These are phyloP conservation scores for Arion vulgaris DNA, from an alignment of 1,140 invertebrate species.

Conservation along the genomic window DNA sequence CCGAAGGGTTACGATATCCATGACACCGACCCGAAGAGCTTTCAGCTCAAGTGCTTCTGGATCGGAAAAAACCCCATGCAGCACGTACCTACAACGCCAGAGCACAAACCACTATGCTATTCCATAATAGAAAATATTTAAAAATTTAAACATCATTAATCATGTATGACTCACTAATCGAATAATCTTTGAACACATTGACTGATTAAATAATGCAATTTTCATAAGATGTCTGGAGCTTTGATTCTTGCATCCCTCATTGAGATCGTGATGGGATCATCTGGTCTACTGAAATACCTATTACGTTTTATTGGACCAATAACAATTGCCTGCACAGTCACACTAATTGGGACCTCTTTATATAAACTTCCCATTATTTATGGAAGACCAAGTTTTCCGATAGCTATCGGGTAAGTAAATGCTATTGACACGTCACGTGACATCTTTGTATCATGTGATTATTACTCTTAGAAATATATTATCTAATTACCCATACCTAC, in stretches of 20 bases:
- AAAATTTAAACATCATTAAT: no score
- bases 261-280: slow-evolving; percentile 82
- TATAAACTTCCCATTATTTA: slow-evolving; percentile 61
- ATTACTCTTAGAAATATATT: no score
- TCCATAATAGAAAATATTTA: no score
- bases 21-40: no score
- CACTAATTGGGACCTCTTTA: slow-evolving; percentile 69
- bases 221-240: slow-evolving; percentile 80
- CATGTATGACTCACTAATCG: no score
- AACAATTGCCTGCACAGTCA: slow-evolving; percentile 60
- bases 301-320: slow-evolving; percentile 66
- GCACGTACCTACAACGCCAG: no score
- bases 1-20: no score
- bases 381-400: slow-evolving; percentile 42
- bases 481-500: no score
- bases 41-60: no score
- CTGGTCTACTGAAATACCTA: slow-evolving; percentile 69
- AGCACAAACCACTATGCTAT: no score
- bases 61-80: no score
- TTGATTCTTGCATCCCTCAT: slow-evolving; percentile 85
- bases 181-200: no score
- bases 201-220: neutral
- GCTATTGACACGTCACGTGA: neutral
- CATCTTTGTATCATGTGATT: neutral
- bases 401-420: slow-evolving; percentile 49